Conservation (phyloP, 2,888 invertebrate species). For the Philaethria dido region DNA sequence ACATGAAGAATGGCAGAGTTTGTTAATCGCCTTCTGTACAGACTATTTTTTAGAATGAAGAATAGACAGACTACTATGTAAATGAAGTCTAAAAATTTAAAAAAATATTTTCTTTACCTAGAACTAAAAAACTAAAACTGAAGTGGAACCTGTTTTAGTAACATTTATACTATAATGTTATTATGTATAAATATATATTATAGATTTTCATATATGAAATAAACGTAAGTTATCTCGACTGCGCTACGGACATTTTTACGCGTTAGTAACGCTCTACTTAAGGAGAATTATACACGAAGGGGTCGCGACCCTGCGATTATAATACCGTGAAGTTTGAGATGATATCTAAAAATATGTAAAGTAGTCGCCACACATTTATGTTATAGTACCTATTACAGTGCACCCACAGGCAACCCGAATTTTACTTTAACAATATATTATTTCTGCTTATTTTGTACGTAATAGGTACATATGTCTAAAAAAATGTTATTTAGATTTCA, state of each 20-base stretch:
- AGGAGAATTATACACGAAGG: constrained; percentile 38
- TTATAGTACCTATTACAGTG: constrained; percentile 34
- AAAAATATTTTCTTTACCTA: too few relatives aligned
- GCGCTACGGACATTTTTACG: constrained; percentile 34
- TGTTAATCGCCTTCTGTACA: neutral
- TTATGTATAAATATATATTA: constrained; percentile 1
- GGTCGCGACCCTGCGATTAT: constrained; percentile 36
- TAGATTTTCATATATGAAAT: constrained; percentile 4
- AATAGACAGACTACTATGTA: neutral
- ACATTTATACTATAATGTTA: neutral
- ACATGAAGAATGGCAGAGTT: neutral
- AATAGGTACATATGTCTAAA: too few relatives aligned
- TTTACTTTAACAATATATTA: constrained; percentile 11
- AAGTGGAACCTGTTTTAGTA: neutral
- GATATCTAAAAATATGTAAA: constrained; percentile 41
- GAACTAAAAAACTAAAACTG: neutral
- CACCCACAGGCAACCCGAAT: constrained; percentile 30
- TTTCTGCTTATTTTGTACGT: too few relatives aligned
- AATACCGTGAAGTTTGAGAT: constrained; percentile 38
- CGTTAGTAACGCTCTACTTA: constrained; percentile 41
- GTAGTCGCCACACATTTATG: constrained; percentile 33
- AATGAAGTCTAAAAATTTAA: too few relatives aligned
- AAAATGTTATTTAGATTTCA: too few relatives aligned
- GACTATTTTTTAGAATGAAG: neutral
- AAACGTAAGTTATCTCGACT: constrained; percentile 22